Evolutionary conservation across 2,113 vertebrate species (phyloP), one percentile per base, ranked within the genome.

Genomic region (Tiliqua scincoides): DNA sequence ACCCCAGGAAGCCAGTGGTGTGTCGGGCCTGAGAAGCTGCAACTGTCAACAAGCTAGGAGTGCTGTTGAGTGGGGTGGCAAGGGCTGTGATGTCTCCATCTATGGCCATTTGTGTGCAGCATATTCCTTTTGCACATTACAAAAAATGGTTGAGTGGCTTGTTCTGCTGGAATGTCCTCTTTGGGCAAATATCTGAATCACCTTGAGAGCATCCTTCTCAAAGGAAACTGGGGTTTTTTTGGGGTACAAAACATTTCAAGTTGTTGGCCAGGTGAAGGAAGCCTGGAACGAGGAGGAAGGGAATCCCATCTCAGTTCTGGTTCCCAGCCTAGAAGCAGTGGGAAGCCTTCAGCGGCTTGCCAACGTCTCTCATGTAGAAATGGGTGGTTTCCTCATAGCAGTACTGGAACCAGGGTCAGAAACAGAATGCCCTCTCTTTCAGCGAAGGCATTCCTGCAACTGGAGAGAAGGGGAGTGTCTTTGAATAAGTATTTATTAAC

Each of bases 401-500:
- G 17, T 27, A 2, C 25, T 20, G 67, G 65, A 71, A 72, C 37
- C 20, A 62, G 63, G 81, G 65, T 54, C 52, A 62, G 67, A 35
- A 43, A 32, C 35, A 85, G 35, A 85, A 61, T 72, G 27, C 32
- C 54, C 72, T 27, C 59, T 83, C 65, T 30, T 62, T 21, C 21
- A 35, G 8, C 17, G 52, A 35, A 77, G 54, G 37, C 30, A 43
- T 67, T 61, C 37, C 21, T 59, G 52, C 59, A 74, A 85, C 77
- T 70, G 83, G 83, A 68, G 52, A 78, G 65, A 57, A 54, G 21
- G 52, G 63, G 74, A 40, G 63, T 57, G 63, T 40, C 83, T 84
- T 23, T 85, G 83, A 85, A 78, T 78, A 14, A 70, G 74, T 37
- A 18, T 57, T 59, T 68, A 15, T 54, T 57, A 85, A 74, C 48